Evolutionary conservation across 1,140 invertebrate genomes (phyloP).

Genomic region (Dendroctonus valens): DNA sequence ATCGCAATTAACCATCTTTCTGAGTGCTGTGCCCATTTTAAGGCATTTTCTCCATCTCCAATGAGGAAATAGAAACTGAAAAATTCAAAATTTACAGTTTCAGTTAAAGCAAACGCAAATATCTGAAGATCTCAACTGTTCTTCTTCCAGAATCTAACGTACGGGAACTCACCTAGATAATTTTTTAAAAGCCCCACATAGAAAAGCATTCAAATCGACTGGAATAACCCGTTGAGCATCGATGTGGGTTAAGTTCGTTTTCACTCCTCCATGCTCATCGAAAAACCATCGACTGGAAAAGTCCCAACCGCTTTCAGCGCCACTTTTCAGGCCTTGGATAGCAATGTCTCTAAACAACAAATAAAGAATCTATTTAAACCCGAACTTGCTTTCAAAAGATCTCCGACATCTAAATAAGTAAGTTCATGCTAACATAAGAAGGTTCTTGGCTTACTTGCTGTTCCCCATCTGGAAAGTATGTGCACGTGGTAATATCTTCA

Average conservation of each 20-base stretch:
- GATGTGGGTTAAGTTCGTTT: slow-evolving; percentile 57
- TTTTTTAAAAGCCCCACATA: slow-evolving; percentile 62
- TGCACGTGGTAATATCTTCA: slow-evolving; percentile 53
- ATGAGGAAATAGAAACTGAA: slow-evolving; percentile 53
- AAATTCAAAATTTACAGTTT: background rate
- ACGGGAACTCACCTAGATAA: slow-evolving; percentile 48
- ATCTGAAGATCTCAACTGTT: no score
- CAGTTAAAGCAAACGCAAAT: background rate
- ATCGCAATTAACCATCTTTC: slow-evolving; percentile 50
- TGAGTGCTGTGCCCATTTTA: slow-evolving; percentile 44
- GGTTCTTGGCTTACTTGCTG: no score
- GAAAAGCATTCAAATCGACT: slow-evolving; percentile 81
- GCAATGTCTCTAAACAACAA: slow-evolving; percentile 32
- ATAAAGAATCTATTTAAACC: background rate
- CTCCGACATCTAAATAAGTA: no score
- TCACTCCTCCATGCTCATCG: slow-evolving; percentile 50
- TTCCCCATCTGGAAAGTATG: slow-evolving; percentile 5
- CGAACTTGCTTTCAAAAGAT: slow-evolving; percentile 4
- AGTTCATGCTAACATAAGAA: no score
- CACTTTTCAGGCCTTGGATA: slow-evolving; percentile 66
- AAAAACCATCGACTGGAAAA: slow-evolving; percentile 82
- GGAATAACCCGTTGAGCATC: slow-evolving; percentile 70
- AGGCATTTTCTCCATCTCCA: slow-evolving; percentile 55
- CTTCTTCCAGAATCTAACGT: no score
- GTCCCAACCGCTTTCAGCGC: slow-evolving; percentile 85